These are phyloP conservation scores for Strigamia maritima DNA, from an alignment of 2,888 invertebrate genomes.

Conservation along the genomic window DNA sequence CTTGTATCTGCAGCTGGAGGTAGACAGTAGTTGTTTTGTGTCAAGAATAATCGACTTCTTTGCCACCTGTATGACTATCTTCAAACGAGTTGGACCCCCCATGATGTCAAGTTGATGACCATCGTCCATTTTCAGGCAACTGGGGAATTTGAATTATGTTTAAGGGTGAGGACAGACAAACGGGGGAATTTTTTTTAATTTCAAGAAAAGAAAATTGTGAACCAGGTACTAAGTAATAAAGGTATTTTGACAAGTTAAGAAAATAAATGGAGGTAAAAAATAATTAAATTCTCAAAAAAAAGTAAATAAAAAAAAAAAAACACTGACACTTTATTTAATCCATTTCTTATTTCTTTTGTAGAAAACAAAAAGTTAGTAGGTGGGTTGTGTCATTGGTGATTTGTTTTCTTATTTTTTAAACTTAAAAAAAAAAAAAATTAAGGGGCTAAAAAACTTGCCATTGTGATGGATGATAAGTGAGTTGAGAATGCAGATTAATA, in stretches of 20 bases:
- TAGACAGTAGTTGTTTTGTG: slow-evolving; percentile 25
- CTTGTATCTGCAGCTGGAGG: neutral
- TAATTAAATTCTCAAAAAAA: no score
- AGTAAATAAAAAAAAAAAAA: no score
- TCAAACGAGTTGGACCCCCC: slow-evolving; percentile 1
- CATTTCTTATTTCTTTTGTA: no score
- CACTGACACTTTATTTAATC: no score
- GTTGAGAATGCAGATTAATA: slow-evolving; percentile 28
- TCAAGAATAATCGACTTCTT: slow-evolving; percentile 6
- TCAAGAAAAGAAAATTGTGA: neutral
- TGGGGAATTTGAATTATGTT: neutral
- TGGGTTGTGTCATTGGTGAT: neutral
- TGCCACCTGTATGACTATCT: neutral
- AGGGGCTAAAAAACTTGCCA: neutral
- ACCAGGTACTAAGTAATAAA: neutral
- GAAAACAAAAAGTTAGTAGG: neutral
- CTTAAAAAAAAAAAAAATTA: neutral
- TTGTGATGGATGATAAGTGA: slow-evolving; percentile 16
- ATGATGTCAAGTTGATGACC: slow-evolving; percentile 17
- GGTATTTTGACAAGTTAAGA: no score
- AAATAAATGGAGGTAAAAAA: no score
- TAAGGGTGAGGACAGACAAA: neutral
- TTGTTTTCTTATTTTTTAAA: neutral
- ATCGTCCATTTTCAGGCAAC: slow-evolving; percentile 6
- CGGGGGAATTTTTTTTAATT: neutral